These are phyloP conservation scores for Stenichneumon culpator DNA, from an alignment of 2,888 invertebrate genomes.

Conservation along the genomic window DNA sequence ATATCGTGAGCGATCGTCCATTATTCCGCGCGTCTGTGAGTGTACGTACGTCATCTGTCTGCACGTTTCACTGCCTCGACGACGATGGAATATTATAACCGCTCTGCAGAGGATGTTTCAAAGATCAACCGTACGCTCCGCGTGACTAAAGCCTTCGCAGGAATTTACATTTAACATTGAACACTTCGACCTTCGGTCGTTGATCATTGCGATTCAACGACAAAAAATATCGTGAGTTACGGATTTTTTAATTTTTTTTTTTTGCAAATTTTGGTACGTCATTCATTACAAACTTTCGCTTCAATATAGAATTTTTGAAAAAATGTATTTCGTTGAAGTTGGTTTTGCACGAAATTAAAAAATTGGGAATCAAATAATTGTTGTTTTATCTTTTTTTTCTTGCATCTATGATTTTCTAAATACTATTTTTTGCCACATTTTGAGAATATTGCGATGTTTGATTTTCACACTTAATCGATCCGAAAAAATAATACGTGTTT, in stretches of 20 bases:
- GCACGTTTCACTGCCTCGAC: conserved; percentile 3
- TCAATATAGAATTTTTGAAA: too few relatives aligned
- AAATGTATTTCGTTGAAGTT: too few relatives aligned
- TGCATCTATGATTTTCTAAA: too few relatives aligned
- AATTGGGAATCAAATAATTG: too few relatives aligned
- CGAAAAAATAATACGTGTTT: too few relatives aligned
- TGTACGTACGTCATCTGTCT: conserved; percentile 8
- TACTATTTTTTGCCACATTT: too few relatives aligned
- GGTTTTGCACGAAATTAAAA: too few relatives aligned
- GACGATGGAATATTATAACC: conserved; percentile 43
- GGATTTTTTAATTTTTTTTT: neutral
- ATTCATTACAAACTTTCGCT: too few relatives aligned
- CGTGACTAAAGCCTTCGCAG: conserved; percentile 6
- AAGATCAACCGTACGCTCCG: conserved; percentile 28
- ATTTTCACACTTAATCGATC: too few relatives aligned
- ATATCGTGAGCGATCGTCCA: conserved; percentile 24
- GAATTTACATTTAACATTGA: neutral
- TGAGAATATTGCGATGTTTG: too few relatives aligned
- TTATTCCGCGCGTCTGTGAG: conserved; percentile 17
- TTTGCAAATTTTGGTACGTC: too few relatives aligned
- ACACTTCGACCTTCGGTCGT: neutral
- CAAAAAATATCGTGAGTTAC: neutral
- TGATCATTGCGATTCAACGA: neutral
- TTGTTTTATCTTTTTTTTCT: too few relatives aligned
- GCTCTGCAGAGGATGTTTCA: conserved; percentile 44